phyloP scores from a whole-genome alignment of 2,888 invertebrate genomes.

The Drosophila flavopinicola region DNA sequence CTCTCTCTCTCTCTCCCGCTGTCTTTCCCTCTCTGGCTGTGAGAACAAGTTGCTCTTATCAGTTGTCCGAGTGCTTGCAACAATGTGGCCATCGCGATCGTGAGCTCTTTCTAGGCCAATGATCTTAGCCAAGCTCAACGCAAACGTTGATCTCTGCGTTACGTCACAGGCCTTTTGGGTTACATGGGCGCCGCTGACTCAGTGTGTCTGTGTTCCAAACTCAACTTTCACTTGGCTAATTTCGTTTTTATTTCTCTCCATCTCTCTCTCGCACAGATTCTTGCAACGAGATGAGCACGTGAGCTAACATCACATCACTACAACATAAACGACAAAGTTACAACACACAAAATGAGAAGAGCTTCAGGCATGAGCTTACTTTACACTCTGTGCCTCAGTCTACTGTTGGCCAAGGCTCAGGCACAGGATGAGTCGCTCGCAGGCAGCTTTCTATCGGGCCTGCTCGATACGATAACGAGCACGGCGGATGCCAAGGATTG shows the following conservation, averaged over 20 bases:
- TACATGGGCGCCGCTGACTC: slow-evolving; percentile 31
- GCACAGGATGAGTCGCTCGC: slow-evolving; percentile 91
- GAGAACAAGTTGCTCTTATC: slow-evolving; percentile 48
- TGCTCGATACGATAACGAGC: slow-evolving; percentile 93
- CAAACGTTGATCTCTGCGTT: slow-evolving; percentile 39
- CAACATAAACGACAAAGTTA: too few relatives aligned
- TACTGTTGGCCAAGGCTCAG: slow-evolving; percentile 41
- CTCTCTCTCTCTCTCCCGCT: background rate
- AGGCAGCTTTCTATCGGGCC: slow-evolving; percentile 92
- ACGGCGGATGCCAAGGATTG: slow-evolving; percentile 94
- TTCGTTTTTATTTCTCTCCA: slow-evolving; percentile 11
- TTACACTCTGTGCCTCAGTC: slow-evolving; percentile 33
- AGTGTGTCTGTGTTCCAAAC: slow-evolving; percentile 21
- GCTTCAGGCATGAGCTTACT: slow-evolving; percentile 10
- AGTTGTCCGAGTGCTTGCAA: slow-evolving; percentile 34
- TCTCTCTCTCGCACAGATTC: slow-evolving; percentile 41
- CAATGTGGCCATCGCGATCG: slow-evolving; percentile 20
- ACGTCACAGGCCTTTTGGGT: slow-evolving; percentile 59
- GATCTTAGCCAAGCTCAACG: slow-evolving; percentile 48
- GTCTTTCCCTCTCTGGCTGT: background rate
- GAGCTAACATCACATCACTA: slow-evolving; percentile 34
- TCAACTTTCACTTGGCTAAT: slow-evolving; percentile 45
- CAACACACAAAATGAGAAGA: slow-evolving; percentile 18
- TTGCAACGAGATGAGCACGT: slow-evolving; percentile 59
- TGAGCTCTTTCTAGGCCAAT: slow-evolving; percentile 71